Evolutionary conservation across 2,113 vertebrate species (phyloP).

Genomic region (Cyphomyrus plagiostoma): DNA sequence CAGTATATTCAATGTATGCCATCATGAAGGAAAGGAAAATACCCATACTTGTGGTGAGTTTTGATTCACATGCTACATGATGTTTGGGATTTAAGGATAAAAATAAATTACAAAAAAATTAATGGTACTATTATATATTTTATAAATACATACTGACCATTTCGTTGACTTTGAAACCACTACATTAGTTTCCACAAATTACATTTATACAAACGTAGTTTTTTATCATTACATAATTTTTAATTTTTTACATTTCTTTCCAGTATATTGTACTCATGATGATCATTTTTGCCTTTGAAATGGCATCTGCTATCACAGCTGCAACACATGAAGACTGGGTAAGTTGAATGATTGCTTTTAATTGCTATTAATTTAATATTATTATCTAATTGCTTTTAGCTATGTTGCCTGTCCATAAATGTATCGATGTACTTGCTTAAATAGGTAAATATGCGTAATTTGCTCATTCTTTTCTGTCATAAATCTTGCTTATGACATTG

Average conservation of each 20-base stretch:
- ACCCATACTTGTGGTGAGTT: conserved; percentile 18
- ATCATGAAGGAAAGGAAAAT: conserved; percentile 7
- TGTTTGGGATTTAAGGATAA: not conserved
- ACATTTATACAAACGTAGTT: not conserved
- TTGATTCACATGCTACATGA: not conserved
- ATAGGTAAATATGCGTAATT: not conserved
- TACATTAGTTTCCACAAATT: not conserved
- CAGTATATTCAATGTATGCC: conserved; percentile 11
- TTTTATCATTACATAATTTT: not conserved
- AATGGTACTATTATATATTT: not conserved
- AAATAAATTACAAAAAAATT: not conserved
- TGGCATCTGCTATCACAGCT: conserved; percentile 26
- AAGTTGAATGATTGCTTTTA: not conserved
- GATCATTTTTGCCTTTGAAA: conserved; percentile 25
- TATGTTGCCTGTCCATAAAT: not conserved
- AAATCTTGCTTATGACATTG: not conserved
- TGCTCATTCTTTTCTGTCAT: not conserved
- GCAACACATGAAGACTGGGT: conserved; percentile 31
- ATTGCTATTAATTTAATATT: not conserved
- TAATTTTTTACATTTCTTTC: not conserved
- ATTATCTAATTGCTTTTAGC: not conserved
- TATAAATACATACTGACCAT: not conserved
- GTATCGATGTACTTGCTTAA: not conserved
- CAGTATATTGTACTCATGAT: conserved; percentile 27
- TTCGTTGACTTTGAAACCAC: not conserved